A percentile compares a stretch with the other conserved stretches of the same genome.
These are phyloP conservation scores for Macaria liturata DNA, from an alignment of 2,888 invertebrate genomes.

Conservation along the genomic window DNA sequence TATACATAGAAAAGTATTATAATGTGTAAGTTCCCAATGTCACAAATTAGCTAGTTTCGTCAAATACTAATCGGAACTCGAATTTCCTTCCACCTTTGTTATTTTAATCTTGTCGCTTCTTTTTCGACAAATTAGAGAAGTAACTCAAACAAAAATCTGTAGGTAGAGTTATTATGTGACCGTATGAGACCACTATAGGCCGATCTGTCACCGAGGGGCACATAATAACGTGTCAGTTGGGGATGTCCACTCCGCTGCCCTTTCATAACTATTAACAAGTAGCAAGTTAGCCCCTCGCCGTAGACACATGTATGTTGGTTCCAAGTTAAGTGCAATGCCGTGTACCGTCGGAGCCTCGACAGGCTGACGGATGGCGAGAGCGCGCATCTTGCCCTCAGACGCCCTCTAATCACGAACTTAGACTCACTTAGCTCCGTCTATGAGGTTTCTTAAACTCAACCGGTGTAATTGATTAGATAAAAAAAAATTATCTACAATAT, in stretches of 20 bases:
- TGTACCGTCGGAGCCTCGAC: constrained; percentile 64
- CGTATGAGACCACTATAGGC: neutral
- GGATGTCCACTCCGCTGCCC: constrained; percentile 56
- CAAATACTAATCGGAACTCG: too few relatives aligned
- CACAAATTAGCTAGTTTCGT: too few relatives aligned
- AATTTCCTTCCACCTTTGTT: too few relatives aligned
- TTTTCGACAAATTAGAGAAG: too few relatives aligned
- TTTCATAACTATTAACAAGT: constrained; percentile 68
- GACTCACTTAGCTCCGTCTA: constrained; percentile 6
- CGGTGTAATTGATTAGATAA: too few relatives aligned
- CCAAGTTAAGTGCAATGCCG: constrained; percentile 74
- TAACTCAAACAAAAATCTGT: too few relatives aligned
- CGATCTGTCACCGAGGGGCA: constrained; percentile 46
- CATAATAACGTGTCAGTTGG: constrained; percentile 56
- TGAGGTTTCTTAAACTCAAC: constrained; percentile 14
- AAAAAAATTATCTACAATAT: too few relatives aligned
- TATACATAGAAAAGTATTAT: too few relatives aligned
- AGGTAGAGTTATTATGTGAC: too few relatives aligned
- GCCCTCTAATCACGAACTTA: neutral
- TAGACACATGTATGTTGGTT: constrained; percentile 70
- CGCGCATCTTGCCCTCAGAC: constrained; percentile 45
- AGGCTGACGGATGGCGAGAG: constrained; percentile 73
- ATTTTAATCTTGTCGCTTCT: too few relatives aligned
- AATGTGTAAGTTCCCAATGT: too few relatives aligned
- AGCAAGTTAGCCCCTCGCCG: constrained; percentile 66